A percentile compares a stretch with the other conserved stretches of the same genome.
phyloP scores from a whole-genome alignment of 2,888 invertebrate genomes.

The Hirtodrosophila alboralis region DNA sequence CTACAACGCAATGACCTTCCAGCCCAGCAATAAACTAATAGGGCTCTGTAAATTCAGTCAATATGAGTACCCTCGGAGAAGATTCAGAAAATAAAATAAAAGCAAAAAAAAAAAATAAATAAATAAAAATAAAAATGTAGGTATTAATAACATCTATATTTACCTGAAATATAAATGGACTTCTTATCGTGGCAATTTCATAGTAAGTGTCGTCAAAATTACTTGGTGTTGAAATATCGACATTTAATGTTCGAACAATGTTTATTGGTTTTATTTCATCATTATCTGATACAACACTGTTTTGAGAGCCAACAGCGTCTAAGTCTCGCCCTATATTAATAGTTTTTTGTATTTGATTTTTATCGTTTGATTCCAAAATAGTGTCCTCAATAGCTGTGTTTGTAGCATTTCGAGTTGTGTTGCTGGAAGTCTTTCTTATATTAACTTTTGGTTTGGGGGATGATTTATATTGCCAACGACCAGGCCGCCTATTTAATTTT shows the following conservation, averaged over 20 bases:
- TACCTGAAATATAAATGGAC: constrained; percentile 95
- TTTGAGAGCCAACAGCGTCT: constrained; percentile 89
- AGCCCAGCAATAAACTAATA: too few species aligned
- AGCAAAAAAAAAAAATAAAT: too few species aligned
- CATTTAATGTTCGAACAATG: constrained; percentile 92
- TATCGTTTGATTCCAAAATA: constrained; percentile 83
- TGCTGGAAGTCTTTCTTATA: constrained; percentile 89
- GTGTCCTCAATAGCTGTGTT: constrained; percentile 79
- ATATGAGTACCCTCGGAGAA: too few species aligned
- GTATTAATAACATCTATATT: too few species aligned
- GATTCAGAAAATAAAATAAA: too few species aligned
- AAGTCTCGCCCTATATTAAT: constrained; percentile 85
- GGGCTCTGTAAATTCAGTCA: too few species aligned
- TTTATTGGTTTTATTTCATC: constrained; percentile 79
- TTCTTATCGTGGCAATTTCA: constrained; percentile 95
- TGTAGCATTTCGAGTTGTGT: constrained; percentile 78
- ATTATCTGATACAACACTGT: constrained; percentile 86
- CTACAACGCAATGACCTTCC: too few species aligned
- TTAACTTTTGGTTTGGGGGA: constrained; percentile 93
- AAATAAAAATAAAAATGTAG: too few species aligned
- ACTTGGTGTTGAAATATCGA: constrained; percentile 94
- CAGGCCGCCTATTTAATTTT: constrained; percentile 91
- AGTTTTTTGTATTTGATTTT: constrained; percentile 75
- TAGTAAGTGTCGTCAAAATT: constrained; percentile 94
- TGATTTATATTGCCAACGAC: constrained; percentile 96